phyloP scores from a whole-genome alignment of 2,888 invertebrate species.

The Corbicula japonica region DNA sequence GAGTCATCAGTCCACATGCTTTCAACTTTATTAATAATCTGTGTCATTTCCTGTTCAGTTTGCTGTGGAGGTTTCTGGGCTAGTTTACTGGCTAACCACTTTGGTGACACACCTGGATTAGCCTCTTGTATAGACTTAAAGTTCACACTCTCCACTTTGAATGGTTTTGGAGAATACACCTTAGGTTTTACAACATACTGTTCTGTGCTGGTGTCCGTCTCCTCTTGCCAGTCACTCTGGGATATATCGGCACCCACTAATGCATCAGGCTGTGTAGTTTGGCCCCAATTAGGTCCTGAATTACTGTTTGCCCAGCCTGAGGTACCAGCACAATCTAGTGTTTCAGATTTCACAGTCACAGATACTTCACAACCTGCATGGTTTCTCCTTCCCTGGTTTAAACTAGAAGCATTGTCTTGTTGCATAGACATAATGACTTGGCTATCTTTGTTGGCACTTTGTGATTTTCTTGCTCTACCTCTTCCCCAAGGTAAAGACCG shows the following conservation, averaged over 20 bases:
- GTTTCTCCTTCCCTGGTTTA: no score
- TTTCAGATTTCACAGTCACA: neutral
- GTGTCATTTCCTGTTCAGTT: slow-evolving; percentile 63
- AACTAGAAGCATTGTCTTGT: no score
- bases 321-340: neutral
- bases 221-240: slow-evolving; percentile 51
- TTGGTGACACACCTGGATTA: slow-evolving; percentile 57
- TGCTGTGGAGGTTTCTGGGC: slow-evolving; percentile 51
- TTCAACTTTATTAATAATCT: slow-evolving; percentile 57
- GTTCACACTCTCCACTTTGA: slow-evolving; percentile 25
- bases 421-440: no score
- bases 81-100: slow-evolving; percentile 64
- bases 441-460: no score
- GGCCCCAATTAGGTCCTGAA: neutral
- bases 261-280: slow-evolving; percentile 1
- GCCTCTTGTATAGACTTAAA: slow-evolving; percentile 26
- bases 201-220: slow-evolving; percentile 22
- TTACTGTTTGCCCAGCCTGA: neutral
- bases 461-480: neutral
- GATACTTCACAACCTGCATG: neutral
- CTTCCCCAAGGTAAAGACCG: neutral
- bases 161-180: slow-evolving; percentile 19
- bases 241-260: no score
- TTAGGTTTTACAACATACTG: slow-evolving; percentile 43
- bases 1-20: slow-evolving; percentile 67